Conservation (phyloP, 1,140 invertebrate species). For the Drosophila rufa region DNA sequence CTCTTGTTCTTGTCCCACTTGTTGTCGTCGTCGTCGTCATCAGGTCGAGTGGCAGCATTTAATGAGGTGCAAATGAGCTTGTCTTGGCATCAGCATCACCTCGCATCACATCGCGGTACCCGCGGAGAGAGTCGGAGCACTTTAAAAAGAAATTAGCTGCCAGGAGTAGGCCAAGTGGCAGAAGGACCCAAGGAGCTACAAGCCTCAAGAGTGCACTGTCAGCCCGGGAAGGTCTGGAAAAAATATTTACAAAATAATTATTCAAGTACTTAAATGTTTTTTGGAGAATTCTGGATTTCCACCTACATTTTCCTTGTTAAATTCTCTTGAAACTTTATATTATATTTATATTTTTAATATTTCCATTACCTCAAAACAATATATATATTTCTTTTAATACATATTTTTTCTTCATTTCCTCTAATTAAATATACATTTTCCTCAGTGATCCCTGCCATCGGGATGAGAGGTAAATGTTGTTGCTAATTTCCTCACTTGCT, state of each 20-base stretch:
- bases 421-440: not conserved
- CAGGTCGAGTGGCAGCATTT: constrained; percentile 83
- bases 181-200: constrained; percentile 32
- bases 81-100: constrained; percentile 56
- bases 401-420: not conserved
- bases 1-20: constrained; percentile 32
- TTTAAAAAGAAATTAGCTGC: constrained; percentile 81
- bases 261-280: no score
- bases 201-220: constrained; percentile 12
- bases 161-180: constrained; percentile 81
- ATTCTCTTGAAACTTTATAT: not conserved
- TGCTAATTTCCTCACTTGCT: constrained; percentile 78
- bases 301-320: no score
- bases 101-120: constrained; percentile 14
- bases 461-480: constrained; percentile 76
- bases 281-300: no score
- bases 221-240: no score
- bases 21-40: constrained; percentile 70
- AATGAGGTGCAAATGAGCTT: constrained; percentile 85
- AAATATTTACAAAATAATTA: no score
- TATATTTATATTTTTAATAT: not conserved
- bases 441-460: constrained; percentile 3
- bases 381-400: not conserved
- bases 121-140: constrained; percentile 62
- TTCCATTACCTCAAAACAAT: not conserved